phyloP scores from a whole-genome alignment of 2,888 invertebrate species.

The Ceraclea dissimilis region DNA sequence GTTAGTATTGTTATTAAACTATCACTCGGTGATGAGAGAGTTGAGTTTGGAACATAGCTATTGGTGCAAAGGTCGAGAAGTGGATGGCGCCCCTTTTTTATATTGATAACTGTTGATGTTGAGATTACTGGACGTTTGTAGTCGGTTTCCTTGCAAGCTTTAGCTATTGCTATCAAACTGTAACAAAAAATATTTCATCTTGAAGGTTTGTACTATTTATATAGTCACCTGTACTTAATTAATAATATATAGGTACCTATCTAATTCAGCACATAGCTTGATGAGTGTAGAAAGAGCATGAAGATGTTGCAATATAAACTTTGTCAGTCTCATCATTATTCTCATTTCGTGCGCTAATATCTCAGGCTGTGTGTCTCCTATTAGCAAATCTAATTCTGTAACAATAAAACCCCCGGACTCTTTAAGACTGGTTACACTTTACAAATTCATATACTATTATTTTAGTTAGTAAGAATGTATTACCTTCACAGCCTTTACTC shows the following conservation, averaged over 20 bases:
- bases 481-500: constrained; percentile 57
- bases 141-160: constrained; percentile 55
- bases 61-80: constrained; percentile 59
- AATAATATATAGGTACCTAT: constrained; percentile 47
- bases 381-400: constrained; percentile 63
- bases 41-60: constrained; percentile 68
- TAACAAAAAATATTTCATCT: constrained; percentile 21
- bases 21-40: constrained; percentile 47
- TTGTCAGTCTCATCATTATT: constrained; percentile 62
- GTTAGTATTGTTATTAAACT: constrained; percentile 70
- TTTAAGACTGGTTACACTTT: too few relatives aligned
- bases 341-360: constrained; percentile 74
- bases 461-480: too few relatives aligned
- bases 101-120: constrained; percentile 48
- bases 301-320: constrained; percentile 53
- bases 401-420: constrained; percentile 19
- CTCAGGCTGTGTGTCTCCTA: constrained; percentile 73
- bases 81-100: constrained; percentile 68
- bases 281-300: constrained; percentile 49
- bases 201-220: neutral
- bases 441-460: too few relatives aligned
- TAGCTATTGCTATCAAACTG: constrained; percentile 61
- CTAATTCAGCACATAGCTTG: constrained; percentile 57
- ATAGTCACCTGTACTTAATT: neutral
- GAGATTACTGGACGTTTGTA: constrained; percentile 59